Percentiles rank a stretch among this genome's conserved stretches.
phyloP scores from a whole-genome alignment of 2,113 vertebrate genomes.

The Phaethornis superciliosus region DNA sequence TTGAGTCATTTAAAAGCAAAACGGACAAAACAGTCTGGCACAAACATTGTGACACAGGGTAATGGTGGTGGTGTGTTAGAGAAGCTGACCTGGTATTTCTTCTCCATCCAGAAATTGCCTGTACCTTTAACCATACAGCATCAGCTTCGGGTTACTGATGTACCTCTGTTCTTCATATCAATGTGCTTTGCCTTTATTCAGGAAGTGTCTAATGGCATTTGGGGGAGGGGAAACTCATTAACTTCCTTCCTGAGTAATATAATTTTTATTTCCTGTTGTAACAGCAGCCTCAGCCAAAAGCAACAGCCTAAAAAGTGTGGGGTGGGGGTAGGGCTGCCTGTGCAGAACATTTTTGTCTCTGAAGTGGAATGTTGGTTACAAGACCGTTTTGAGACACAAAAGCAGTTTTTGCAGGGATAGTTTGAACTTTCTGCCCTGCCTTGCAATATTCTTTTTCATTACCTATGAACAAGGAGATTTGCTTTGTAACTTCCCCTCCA shows the following conservation, averaged over 20 bases:
- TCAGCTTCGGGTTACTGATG: slow-evolving; percentile 48
- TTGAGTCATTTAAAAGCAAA: not conserved
- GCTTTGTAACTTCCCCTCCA: not conserved
- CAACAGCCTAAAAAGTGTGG: slow-evolving; percentile 23
- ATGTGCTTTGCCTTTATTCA: slow-evolving; percentile 80
- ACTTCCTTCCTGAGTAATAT: slow-evolving; percentile 84
- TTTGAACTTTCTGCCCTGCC: not conserved
- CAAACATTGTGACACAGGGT: not conserved
- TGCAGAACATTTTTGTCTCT: not conserved
- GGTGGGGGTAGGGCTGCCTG: slow-evolving; percentile 31
- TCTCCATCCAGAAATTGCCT: not conserved
- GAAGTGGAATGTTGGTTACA: not conserved
- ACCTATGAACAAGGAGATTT: not conserved
- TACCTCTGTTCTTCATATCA: slow-evolving; percentile 60
- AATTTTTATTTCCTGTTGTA: slow-evolving; percentile 87
- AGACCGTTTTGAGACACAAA: not conserved
- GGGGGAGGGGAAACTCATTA: slow-evolving; percentile 81
- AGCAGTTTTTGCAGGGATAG: not conserved
- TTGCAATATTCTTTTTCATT: not conserved
- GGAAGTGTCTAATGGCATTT: slow-evolving; percentile 90
- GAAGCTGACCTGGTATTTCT: not conserved
- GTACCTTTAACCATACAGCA: slow-evolving; percentile 27
- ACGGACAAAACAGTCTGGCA: not conserved
- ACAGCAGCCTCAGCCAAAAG: slow-evolving; percentile 72
- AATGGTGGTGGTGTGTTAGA: not conserved